phyloP scores from a whole-genome alignment of 2,113 vertebrate species.

The Accipiter virgatus region DNA sequence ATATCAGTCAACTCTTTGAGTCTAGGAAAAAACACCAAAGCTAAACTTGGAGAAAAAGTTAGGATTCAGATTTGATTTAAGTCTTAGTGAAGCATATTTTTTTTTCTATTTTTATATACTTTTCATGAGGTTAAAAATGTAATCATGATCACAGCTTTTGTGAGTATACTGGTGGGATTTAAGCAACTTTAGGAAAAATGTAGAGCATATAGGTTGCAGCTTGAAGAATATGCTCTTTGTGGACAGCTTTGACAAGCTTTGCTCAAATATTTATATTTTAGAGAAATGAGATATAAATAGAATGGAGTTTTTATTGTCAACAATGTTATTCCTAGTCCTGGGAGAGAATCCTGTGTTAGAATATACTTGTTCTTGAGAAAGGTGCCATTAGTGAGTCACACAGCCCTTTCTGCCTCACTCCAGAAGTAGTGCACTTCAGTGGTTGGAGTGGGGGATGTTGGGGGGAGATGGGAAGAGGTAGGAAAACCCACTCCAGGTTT shows the following conservation, averaged over 20 bases:
- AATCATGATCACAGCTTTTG: background rate
- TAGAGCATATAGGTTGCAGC: background rate
- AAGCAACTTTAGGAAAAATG: background rate
- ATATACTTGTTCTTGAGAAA: background rate
- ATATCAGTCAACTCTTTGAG: background rate
- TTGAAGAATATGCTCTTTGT: background rate
- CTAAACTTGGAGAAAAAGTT: background rate
- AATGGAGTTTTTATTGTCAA: background rate
- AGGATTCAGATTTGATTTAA: background rate
- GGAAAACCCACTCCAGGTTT: background rate
- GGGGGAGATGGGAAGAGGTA: background rate
- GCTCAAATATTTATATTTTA: background rate
- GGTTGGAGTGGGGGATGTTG: background rate
- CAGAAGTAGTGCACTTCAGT: background rate
- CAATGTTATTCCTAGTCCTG: background rate
- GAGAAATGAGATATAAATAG: background rate
- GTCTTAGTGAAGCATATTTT: background rate
- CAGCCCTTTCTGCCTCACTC: background rate
- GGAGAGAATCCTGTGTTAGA: background rate
- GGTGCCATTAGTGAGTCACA: background rate
- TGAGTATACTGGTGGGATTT: background rate
- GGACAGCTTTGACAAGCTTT: background rate
- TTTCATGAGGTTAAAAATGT: background rate
- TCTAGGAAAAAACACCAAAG: background rate
- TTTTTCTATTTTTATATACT: background rate